Percentiles rank a stretch among this genome's conserved stretches.
phyloP scores from a whole-genome alignment of 2,113 vertebrate genomes.

The Canis aureus region DNA sequence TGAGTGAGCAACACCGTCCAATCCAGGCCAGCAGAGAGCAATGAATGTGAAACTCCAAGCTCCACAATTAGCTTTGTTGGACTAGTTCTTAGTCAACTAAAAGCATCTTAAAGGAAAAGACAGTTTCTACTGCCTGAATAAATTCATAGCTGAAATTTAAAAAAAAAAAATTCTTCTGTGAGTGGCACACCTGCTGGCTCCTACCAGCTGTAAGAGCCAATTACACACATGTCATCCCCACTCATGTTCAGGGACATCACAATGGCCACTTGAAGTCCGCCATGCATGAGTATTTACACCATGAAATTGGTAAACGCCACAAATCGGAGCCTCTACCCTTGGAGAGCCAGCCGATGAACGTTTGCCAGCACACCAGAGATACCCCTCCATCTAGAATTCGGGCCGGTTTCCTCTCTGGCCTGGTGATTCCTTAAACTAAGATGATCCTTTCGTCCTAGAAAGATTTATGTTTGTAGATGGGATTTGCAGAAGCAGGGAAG shows the following conservation, averaged over 20 bases:
- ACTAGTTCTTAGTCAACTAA: neutral
- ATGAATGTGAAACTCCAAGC: neutral
- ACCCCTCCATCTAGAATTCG: neutral
- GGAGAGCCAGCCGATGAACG: rapidly evolving
- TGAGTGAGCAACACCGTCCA: rapidly evolving
- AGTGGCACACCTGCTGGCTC: rapidly evolving
- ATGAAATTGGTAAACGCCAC: rapidly evolving
- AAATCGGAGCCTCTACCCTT: neutral
- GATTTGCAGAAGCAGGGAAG: neutral
- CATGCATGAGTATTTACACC: rapidly evolving
- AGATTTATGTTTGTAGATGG: neutral
- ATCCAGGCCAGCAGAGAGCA: neutral
- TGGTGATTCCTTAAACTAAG: neutral
- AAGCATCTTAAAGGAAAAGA: neutral
- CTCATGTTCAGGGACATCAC: rapidly evolving
- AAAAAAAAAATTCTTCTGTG: neutral
- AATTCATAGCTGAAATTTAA: neutral
- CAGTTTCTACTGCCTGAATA: neutral
- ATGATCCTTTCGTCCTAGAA: neutral
- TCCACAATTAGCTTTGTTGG: neutral
- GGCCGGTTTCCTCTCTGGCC: neutral
- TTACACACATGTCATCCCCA: rapidly evolving
- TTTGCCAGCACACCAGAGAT: rapidly evolving
- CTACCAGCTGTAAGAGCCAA: rapidly evolving
- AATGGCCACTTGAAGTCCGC: rapidly evolving